These are phyloP conservation scores for Ooceraea biroi DNA, from an alignment of 1,140 invertebrate species.

Conservation along the genomic window DNA sequence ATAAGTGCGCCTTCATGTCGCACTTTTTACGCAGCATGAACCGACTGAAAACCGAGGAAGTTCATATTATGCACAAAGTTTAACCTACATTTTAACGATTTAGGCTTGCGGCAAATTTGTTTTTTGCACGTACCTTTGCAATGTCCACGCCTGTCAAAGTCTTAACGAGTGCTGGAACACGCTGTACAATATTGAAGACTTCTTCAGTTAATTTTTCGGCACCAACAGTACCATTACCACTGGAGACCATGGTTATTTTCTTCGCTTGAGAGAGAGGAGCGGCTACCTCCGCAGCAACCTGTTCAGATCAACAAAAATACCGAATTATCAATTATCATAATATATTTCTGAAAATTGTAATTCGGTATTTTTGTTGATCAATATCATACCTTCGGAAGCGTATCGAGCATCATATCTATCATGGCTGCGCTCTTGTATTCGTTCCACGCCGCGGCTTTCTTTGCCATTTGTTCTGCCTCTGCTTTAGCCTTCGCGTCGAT, in stretches of 20 bases:
- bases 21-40: conserved; percentile 83
- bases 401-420: conserved; percentile 98
- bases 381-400: conserved; percentile 95
- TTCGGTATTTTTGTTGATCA: conserved; percentile 37
- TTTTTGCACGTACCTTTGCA: conserved; percentile 89
- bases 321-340: neutral
- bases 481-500: conserved; percentile 97
- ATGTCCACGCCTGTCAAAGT: conserved; percentile 97
- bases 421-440: conserved; percentile 98
- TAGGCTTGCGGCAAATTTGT: neutral
- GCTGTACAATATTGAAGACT: conserved; percentile 96
- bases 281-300: conserved; percentile 98
- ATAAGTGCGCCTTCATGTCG: conserved; percentile 48
- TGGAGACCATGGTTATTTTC: conserved; percentile 98
- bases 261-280: conserved; percentile 96
- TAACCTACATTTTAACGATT: neutral
- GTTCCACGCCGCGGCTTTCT: conserved; percentile 98
- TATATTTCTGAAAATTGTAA: neutral
- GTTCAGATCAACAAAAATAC: conserved; percentile 67
- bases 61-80: conserved; percentile 37
- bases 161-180: conserved; percentile 96
- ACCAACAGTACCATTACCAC: conserved; percentile 96
- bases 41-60: conserved; percentile 82
- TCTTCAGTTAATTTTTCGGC: conserved; percentile 97
- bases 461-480: conserved; percentile 98